A percentile compares a stretch with the other conserved stretches of the same genome.
Conservation (phyloP, 2,888 invertebrate genomes). For the Geophilus truncorum region DNA sequence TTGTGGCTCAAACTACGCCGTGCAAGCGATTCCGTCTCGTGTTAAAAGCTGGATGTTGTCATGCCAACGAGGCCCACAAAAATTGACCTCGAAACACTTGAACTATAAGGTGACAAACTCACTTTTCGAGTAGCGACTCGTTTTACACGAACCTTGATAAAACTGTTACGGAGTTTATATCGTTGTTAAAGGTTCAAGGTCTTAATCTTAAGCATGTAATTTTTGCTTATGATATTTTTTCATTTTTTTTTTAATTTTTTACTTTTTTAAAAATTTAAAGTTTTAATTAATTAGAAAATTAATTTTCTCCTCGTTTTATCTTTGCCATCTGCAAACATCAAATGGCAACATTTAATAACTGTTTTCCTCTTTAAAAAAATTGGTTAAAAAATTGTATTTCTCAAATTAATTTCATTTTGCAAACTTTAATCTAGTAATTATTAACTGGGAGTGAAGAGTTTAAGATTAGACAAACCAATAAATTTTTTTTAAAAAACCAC, state of each 20-base stretch:
- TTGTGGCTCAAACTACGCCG: neutral
- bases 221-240: neutral
- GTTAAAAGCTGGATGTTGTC: neutral
- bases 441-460: neutral
- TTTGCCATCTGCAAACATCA: neutral
- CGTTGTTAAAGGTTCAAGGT: neutral
- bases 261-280: neutral
- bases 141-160: neutral
- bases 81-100: slow-evolving; percentile 6
- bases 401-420: neutral
- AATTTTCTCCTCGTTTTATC: neutral
- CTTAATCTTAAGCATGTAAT: neutral
- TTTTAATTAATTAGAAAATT: slow-evolving; percentile 1
- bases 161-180: neutral
- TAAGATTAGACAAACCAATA: neutral
- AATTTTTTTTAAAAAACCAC: neutral
- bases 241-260: neutral
- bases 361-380: neutral
- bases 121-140: neutral
- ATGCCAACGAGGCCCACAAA: neutral
- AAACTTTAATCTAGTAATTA: neutral
- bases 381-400: neutral
- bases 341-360: neutral
- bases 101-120: slow-evolving; percentile 8
- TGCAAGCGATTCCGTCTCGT: neutral